Evolutionary conservation across 2,113 vertebrate genomes (phyloP).

Genomic region (Cyanoderma ruficeps): DNA sequence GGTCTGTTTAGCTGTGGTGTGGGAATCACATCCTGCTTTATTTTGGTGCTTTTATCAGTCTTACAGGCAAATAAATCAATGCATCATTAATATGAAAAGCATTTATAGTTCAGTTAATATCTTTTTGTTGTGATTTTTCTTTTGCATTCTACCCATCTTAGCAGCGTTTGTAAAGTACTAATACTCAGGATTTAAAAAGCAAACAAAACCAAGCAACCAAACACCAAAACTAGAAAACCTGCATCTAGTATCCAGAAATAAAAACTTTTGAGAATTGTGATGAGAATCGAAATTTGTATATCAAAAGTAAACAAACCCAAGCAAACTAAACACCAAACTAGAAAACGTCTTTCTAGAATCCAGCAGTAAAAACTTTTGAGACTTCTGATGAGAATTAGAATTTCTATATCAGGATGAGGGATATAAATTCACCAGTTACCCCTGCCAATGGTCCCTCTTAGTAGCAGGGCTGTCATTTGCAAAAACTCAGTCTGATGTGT

Average conservation of each 20-base stretch:
- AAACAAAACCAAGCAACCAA: too few relatives aligned
- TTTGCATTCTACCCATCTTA: not conserved
- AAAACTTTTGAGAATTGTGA: too few relatives aligned
- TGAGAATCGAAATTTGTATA: too few relatives aligned
- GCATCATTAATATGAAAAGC: not conserved
- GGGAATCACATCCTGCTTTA: not conserved
- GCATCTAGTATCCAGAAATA: too few relatives aligned
- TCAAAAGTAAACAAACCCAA: not conserved
- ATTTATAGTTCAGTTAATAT: not conserved
- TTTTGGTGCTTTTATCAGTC: not conserved
- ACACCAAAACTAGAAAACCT: too few relatives aligned
- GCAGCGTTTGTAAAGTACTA: not conserved
- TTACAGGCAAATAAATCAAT: not conserved
- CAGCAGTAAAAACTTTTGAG: not conserved
- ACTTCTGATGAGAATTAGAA: not conserved
- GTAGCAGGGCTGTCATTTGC: fast-evolving
- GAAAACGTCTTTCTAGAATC: not conserved
- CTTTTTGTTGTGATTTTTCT: not conserved
- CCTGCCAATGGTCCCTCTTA: fast-evolving
- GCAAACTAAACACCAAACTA: not conserved
- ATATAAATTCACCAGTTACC: fast-evolving
- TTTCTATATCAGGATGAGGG: not conserved
- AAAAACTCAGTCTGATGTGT: fast-evolving
- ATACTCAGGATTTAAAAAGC: not conserved
- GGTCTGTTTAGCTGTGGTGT: not conserved